Evolutionary conservation across 2,888 invertebrate species (phyloP).

Genomic region (Cephus runcator): DNA sequence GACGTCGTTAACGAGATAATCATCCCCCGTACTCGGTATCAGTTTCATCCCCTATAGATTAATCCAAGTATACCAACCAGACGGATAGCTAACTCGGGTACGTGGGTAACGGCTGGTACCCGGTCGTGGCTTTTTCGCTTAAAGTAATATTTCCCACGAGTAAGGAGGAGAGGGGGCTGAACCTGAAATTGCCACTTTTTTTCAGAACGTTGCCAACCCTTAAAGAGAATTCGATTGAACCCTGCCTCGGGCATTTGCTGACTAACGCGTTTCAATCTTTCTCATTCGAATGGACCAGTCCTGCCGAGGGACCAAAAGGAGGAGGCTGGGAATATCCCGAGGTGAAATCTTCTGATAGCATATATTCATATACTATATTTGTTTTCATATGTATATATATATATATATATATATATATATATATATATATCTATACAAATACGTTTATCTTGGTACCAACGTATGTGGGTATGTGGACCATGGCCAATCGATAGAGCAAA

Average conservation of each 20-base stretch:
- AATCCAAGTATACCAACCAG: not conserved
- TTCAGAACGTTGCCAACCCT: not conserved
- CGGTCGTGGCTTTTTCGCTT: not conserved
- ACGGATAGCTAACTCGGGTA: not conserved
- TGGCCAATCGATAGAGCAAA: slow-evolving; percentile 64
- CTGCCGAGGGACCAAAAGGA: not conserved
- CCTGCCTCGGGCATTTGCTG: not conserved
- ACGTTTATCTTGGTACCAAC: not conserved
- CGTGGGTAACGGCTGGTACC: not conserved
- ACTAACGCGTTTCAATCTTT: not conserved
- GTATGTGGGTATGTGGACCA: slow-evolving; percentile 34
- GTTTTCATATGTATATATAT: not conserved
- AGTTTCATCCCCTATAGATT: not conserved
- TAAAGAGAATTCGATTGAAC: not conserved
- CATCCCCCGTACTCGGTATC: not conserved
- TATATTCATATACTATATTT: not conserved
- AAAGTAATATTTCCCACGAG: not conserved
- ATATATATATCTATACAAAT: not conserved
- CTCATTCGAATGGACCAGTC: not conserved
- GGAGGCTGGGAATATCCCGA: not conserved
- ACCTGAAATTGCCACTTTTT: not conserved
- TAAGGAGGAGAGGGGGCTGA: not conserved
- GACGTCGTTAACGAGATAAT: slow-evolving; percentile 8
- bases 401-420: not conserved
- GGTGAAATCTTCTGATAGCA: not conserved